phyloP scores from a whole-genome alignment of 2,888 invertebrate genomes.

The Eucriotettix oculatus region DNA sequence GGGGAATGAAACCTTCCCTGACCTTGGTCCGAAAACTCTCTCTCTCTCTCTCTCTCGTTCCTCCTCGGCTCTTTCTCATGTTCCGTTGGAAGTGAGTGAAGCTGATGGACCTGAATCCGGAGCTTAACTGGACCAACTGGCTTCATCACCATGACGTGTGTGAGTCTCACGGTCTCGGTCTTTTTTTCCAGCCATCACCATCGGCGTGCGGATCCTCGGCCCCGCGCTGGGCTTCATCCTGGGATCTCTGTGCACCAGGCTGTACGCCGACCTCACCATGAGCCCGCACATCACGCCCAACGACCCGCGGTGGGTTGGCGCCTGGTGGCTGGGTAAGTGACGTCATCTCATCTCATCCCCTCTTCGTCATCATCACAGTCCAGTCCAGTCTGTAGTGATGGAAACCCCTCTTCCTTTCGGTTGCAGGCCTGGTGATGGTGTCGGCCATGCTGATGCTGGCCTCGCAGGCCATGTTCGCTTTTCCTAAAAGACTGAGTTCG shows the following conservation, averaged over 20 bases:
- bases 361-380: too few relatives aligned
- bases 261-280: constrained; percentile 64
- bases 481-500: constrained; percentile 53
- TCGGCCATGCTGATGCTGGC: constrained; percentile 68
- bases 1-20: too few relatives aligned
- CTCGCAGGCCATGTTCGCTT: constrained; percentile 78
- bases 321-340: constrained; percentile 86
- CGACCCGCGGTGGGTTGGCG: constrained; percentile 86
- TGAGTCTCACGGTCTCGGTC: too few relatives aligned
- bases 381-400: neutral
- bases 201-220: constrained; percentile 78
- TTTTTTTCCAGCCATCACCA: constrained; percentile 59
- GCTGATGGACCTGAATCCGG: too few relatives aligned
- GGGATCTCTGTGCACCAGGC: constrained; percentile 72
- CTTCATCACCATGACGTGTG: too few relatives aligned
- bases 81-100: too few relatives aligned
- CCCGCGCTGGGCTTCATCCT: constrained; percentile 81
- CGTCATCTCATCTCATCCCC: neutral
- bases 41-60: too few relatives aligned
- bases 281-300: constrained; percentile 58
- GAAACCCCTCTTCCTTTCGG: constrained; percentile 12
- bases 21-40: too few relatives aligned
- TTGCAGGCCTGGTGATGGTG: constrained; percentile 66
- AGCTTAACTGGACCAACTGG: too few relatives aligned
- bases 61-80: too few relatives aligned